phyloP scores from a whole-genome alignment of 2,797 vertebrate genomes.

The Tangara arthus region DNA sequence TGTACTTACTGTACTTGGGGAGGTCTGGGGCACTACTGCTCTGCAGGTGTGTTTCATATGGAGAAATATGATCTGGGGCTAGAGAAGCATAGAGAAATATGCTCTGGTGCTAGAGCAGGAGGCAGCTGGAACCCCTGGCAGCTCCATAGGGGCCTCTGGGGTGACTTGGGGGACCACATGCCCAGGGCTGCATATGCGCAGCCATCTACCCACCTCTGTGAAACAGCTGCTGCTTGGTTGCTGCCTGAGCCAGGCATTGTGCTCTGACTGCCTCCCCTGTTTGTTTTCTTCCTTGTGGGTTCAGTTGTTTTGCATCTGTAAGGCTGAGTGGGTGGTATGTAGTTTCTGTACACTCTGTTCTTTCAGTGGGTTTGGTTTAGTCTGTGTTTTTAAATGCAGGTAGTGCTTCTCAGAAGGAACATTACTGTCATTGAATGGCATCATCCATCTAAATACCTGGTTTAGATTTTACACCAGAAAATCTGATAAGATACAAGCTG shows the following conservation, averaged over 20 bases:
- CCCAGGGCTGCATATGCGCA: not conserved
- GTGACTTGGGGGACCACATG: rapidly evolving
- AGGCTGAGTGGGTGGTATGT: slow-evolving; percentile 19
- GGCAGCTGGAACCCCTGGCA: not conserved
- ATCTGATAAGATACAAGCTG: slow-evolving; percentile 6
- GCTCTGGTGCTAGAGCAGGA: not conserved
- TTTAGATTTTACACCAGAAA: not conserved
- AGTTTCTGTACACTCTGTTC: slow-evolving; percentile 28
- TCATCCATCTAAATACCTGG: not conserved
- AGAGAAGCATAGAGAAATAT: not conserved
- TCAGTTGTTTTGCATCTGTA: slow-evolving; percentile 22
- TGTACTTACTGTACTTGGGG: rapidly evolving
- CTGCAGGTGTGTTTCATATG: not conserved
- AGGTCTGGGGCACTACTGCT: not conserved
- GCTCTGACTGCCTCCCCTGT: rapidly evolving
- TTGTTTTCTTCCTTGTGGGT: not conserved
- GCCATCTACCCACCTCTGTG: not conserved
- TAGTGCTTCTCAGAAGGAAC: not conserved
- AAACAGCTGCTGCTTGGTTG: not conserved
- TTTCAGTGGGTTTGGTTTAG: not conserved
- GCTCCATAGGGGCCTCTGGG: not conserved
- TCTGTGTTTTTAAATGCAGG: not conserved
- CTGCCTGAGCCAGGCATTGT: not conserved
- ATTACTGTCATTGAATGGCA: not conserved
- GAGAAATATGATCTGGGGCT: not conserved